These are phyloP conservation scores for Brachionus plicatilis DNA, from an alignment of 1,140 invertebrate genomes.

Conservation along the genomic window DNA sequence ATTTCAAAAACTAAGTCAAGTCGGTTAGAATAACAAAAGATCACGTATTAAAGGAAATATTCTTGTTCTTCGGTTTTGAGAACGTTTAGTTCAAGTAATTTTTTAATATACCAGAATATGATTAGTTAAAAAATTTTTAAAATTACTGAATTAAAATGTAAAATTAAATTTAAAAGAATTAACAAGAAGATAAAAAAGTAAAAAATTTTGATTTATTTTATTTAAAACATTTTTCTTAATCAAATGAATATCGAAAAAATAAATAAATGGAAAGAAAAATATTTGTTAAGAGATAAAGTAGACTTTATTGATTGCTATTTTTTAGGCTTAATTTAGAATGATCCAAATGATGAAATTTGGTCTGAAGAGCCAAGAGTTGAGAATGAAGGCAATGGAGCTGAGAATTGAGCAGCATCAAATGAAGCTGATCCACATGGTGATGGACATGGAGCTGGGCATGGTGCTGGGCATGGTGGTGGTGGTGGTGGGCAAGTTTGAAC, in stretches of 20 bases:
- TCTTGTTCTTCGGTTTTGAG: no score
- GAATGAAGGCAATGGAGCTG: neutral
- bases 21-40: no score
- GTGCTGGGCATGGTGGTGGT: no score
- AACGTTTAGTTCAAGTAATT: no score
- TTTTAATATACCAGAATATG: no score
- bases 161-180: no score
- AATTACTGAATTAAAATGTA: no score
- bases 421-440: neutral
- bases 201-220: neutral
- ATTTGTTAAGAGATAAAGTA: neutral
- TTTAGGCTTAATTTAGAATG: neutral
- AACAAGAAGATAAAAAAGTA: no score
- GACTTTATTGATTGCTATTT: neutral
- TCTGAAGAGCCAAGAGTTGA: neutral
- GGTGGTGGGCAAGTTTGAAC: no score
- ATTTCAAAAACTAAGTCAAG: no score
- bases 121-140: no score
- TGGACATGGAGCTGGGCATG: neutral
- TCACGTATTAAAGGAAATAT: no score
- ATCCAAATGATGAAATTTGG: neutral
- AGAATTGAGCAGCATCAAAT: neutral
- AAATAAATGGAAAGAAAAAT: neutral
- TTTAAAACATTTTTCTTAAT: neutral
- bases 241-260: neutral